Percentiles rank a stretch among this genome's conserved stretches.
These are phyloP conservation scores for Hydropsyche tenuis DNA, from an alignment of 1,140 invertebrate species.

Conservation along the genomic window DNA sequence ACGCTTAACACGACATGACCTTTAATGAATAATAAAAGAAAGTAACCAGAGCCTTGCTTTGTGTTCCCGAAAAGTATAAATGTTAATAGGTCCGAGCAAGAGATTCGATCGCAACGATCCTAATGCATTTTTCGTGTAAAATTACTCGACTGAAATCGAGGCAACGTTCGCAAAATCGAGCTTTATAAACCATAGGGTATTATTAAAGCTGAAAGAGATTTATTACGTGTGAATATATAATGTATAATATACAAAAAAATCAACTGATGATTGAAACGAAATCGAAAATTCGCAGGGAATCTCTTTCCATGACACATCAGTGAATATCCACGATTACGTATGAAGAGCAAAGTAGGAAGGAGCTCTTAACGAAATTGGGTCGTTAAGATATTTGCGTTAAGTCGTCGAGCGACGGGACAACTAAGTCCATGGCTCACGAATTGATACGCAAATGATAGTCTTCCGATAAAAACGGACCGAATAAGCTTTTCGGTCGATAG, in stretches of 20 bases:
- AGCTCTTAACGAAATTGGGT: slow-evolving; percentile 32
- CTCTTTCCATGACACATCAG: neutral
- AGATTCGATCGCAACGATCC: neutral
- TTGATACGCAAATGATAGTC: slow-evolving; percentile 13
- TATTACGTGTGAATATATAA: too few species aligned
- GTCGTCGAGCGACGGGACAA: neutral
- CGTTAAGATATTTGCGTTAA: neutral
- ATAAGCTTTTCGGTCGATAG: neutral
- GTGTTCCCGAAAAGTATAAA: neutral
- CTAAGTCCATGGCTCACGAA: neutral
- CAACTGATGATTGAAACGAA: too few species aligned
- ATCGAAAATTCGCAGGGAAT: neutral
- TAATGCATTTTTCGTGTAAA: slow-evolving; percentile 29
- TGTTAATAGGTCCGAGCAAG: neutral
- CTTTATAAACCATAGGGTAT: neutral
- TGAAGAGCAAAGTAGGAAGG: slow-evolving; percentile 18
- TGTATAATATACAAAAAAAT: too few species aligned
- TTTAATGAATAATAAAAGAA: slow-evolving; percentile 2
- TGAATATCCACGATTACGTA: neutral
- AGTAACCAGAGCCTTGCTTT: neutral
- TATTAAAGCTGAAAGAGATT: too few species aligned
- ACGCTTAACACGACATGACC: neutral
- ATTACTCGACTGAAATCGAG: slow-evolving; percentile 19
- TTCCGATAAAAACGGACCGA: neutral
- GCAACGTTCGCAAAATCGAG: neutral